Conservation (phyloP, 2,113 vertebrate species). For the Macrotis lagotis region DNA sequence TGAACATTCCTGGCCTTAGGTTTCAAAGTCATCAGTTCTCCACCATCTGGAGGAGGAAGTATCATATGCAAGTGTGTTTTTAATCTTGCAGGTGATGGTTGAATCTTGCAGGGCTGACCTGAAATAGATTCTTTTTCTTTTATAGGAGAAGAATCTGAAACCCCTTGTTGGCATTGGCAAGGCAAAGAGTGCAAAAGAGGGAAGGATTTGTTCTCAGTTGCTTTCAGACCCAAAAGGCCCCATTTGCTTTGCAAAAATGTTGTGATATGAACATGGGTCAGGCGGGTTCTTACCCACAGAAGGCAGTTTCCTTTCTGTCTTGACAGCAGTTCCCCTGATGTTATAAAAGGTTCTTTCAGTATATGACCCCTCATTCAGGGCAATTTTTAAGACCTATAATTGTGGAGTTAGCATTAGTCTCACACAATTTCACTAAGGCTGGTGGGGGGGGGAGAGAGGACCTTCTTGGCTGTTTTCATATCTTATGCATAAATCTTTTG, state of each 20-base stretch:
- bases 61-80: constrained; percentile 58
- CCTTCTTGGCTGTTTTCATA: constrained; percentile 27
- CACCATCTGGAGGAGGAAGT: constrained; percentile 52
- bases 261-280: constrained; percentile 21
- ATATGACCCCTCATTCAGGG: constrained; percentile 53
- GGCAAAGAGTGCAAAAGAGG: constrained; percentile 49
- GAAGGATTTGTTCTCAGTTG: constrained; percentile 57
- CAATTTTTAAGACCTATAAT: constrained; percentile 62
- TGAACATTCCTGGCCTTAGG: neutral
- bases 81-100: constrained; percentile 44
- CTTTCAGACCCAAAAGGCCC: constrained; percentile 70
- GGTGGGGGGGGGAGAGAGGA: constrained; percentile 10
- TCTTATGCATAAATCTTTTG: neutral
- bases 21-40: constrained; percentile 63
- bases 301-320: constrained; percentile 73
- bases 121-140: constrained; percentile 67
- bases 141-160: constrained; percentile 50
- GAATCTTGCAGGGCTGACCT: constrained; percentile 55
- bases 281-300: constrained; percentile 58
- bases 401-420: constrained; percentile 43
- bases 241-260: constrained; percentile 60
- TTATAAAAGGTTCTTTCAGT: constrained; percentile 64
- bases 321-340: constrained; percentile 53
- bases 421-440: neutral
- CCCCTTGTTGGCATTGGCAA: constrained; percentile 75